Percentiles rank a stretch among this genome's conserved stretches.
Conservation (phyloP, 2,888 invertebrate genomes). For the Drosophila meridiana region DNA sequence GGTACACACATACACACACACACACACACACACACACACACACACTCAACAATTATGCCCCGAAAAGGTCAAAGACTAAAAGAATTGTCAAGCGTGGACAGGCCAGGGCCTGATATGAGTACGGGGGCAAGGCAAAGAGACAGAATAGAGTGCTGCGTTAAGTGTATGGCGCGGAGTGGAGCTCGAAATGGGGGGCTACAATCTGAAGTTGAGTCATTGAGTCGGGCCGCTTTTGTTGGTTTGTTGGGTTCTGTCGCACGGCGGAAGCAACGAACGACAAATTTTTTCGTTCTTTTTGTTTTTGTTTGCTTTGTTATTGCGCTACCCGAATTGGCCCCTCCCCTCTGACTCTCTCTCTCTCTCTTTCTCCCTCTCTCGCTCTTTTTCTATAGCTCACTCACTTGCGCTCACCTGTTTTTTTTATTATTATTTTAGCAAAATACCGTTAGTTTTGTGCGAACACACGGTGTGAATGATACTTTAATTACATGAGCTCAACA, state of each 20-base stretch:
- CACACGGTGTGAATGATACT: constrained; percentile 80
- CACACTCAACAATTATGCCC: constrained; percentile 52
- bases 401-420: constrained; percentile 19
- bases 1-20: constrained; percentile 38
- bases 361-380: background rate
- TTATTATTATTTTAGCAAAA: constrained; percentile 78
- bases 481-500: constrained; percentile 67
- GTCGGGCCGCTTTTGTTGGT: constrained; percentile 48
- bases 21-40: constrained; percentile 18
- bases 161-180: background rate
- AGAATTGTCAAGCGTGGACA: constrained; percentile 76
- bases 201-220: constrained; percentile 71
- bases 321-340: constrained; percentile 8
- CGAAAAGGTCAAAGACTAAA: constrained; percentile 76
- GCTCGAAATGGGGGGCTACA: background rate
- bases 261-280: constrained; percentile 62
- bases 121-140: constrained; percentile 16
- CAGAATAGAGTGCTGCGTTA: constrained; percentile 16
- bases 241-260: constrained; percentile 45
- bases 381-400: constrained; percentile 4
- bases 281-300: constrained; percentile 16
- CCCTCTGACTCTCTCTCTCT: background rate
- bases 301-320: constrained; percentile 32
- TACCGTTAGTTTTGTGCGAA: constrained; percentile 77
- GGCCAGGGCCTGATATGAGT: constrained; percentile 59